phyloP scores from a whole-genome alignment of 2,888 invertebrate genomes.

The Perdita meconis region DNA sequence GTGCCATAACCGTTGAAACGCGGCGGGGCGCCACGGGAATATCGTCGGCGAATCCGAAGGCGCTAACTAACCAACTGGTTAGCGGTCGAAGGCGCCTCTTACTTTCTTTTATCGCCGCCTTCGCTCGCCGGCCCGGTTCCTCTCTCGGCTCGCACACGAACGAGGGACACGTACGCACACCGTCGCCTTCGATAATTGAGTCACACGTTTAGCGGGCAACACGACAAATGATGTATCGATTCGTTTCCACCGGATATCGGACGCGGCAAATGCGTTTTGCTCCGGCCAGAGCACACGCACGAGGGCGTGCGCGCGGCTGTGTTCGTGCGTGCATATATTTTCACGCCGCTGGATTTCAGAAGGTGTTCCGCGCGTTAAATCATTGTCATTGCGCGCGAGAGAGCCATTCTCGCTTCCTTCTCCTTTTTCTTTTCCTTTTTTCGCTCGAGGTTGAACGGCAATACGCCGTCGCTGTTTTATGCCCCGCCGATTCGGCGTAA shows the following conservation, averaged over 20 bases:
- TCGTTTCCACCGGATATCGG: conserved; percentile 77
- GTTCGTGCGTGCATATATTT: conserved; percentile 32
- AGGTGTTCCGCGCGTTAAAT: conserved; percentile 37
- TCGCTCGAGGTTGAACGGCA: not conserved
- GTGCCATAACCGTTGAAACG: conserved; percentile 74
- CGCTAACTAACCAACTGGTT: conserved; percentile 73
- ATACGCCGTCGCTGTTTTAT: not conserved
- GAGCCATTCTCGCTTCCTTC: not conserved
- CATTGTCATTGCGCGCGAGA: conserved; percentile 12
- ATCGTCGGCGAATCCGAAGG: conserved; percentile 69
- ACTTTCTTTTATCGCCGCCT: conserved; percentile 66
- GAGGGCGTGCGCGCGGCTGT: not conserved
- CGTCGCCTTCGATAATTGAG: conserved; percentile 64
- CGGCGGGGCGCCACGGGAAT: conserved; percentile 72
- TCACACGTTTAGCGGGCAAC: conserved; percentile 68
- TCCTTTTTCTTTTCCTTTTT: no score
- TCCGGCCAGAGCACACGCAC: not conserved
- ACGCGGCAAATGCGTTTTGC: conserved; percentile 41
- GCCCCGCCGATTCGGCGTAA: conserved; percentile 3
- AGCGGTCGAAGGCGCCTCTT: conserved; percentile 68
- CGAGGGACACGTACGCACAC: conserved; percentile 39
- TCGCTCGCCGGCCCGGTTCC: conserved; percentile 38
- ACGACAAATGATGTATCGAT: conserved; percentile 72
- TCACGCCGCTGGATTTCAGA: conserved; percentile 43
- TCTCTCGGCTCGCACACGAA: conserved; percentile 32